A percentile compares a stretch with the other conserved stretches of the same genome.
Conservation (phyloP, 1,140 invertebrate species). For the Bombus superbus region DNA sequence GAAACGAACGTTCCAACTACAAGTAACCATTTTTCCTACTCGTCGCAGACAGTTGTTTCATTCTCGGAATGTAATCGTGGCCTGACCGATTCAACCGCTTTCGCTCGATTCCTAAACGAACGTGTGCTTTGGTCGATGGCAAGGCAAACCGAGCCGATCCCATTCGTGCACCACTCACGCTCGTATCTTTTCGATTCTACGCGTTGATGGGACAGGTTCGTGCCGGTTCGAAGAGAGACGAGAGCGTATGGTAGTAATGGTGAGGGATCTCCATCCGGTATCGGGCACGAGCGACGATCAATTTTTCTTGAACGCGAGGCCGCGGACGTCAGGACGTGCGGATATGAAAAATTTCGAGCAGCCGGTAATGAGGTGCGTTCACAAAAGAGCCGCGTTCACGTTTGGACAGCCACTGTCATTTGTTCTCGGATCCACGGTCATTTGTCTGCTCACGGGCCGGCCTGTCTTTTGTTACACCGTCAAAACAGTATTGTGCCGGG, state of each 20-base stretch:
- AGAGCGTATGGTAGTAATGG: not conserved
- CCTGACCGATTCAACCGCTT: constrained; percentile 12
- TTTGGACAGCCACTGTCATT: constrained; percentile 78
- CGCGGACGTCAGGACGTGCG: constrained; percentile 57
- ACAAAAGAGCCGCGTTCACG: constrained; percentile 74
- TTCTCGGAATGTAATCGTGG: not conserved
- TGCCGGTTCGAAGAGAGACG: not conserved
- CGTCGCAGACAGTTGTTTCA: not conserved
- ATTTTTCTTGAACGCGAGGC: constrained; percentile 60
- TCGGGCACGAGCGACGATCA: constrained; percentile 62
- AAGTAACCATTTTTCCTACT: constrained; percentile 12
- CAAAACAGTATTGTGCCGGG: constrained; percentile 78
- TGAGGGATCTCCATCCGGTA: constrained; percentile 29
- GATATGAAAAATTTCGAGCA: constrained; percentile 79
- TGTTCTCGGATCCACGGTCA: constrained; percentile 79
- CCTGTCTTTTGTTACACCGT: constrained; percentile 77
- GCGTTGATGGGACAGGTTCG: not conserved
- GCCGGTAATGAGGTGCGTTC: constrained; percentile 77
- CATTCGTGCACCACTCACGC: not conserved
- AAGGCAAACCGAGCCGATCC: not conserved
- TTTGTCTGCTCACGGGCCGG: constrained; percentile 74
- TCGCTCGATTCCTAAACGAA: not conserved
- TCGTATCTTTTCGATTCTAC: no score
- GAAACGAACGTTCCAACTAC: constrained; percentile 12
- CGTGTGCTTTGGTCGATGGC: not conserved